A percentile compares a stretch with the other conserved stretches of the same genome.
Conservation (phyloP, 1,140 invertebrate species). For the Globodera ellingtonae region DNA sequence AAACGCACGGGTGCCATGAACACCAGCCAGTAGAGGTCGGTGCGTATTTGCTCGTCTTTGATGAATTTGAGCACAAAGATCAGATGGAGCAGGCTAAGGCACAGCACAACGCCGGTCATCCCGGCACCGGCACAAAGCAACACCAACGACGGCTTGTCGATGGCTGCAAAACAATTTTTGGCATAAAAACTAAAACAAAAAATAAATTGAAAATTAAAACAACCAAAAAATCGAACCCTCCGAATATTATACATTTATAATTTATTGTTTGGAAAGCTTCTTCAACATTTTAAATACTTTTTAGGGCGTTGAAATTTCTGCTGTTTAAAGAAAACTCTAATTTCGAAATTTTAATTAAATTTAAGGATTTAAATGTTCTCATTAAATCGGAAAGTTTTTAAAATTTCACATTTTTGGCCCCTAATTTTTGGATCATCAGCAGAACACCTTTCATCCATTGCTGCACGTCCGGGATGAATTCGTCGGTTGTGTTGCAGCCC, state of each 20-base stretch:
- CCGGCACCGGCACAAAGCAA: slow-evolving; percentile 34
- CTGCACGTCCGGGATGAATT: slow-evolving; percentile 30
- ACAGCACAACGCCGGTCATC: slow-evolving; percentile 40
- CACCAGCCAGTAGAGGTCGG: slow-evolving; percentile 59
- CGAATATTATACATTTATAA: too few relatives aligned
- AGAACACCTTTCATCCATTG: slow-evolving; percentile 31
- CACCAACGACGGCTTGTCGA: slow-evolving; percentile 39
- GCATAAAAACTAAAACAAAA: not conserved
- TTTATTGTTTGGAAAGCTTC: too few relatives aligned
- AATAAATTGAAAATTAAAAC: not conserved
- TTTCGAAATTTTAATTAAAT: not conserved
- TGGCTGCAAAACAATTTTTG: slow-evolving; percentile 40
- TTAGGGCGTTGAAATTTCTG: not conserved
- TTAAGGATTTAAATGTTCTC: slow-evolving; percentile 6
- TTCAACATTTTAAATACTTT: too few relatives aligned
- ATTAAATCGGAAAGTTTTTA: too few relatives aligned
- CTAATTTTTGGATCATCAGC: not conserved
- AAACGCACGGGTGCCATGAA: slow-evolving; percentile 57
- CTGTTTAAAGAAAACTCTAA: too few relatives aligned
- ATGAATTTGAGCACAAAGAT: slow-evolving; percentile 58
- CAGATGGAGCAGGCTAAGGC: slow-evolving; percentile 51
- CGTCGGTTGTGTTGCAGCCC: slow-evolving; percentile 30
- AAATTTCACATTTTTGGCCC: too few relatives aligned
- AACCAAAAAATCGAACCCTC: too few relatives aligned
- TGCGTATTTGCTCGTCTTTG: slow-evolving; percentile 57